Conservation (phyloP, 2,113 vertebrate species). For the Ahaetulla prasina region DNA sequence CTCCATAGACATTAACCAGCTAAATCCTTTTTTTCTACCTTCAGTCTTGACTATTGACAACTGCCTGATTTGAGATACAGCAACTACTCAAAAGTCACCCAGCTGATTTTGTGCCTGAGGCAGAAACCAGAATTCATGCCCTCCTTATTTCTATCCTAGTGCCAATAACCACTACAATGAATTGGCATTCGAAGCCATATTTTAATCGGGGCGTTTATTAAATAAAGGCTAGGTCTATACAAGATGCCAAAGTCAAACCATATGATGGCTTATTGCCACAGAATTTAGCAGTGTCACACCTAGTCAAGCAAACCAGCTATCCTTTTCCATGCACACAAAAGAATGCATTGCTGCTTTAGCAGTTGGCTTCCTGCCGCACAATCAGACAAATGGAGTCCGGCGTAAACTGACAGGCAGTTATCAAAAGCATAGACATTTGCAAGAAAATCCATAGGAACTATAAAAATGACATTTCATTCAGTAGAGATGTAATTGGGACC, state of each 20-base stretch:
- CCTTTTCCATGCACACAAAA: not conserved
- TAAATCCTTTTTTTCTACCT: not conserved
- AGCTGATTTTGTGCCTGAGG: not conserved
- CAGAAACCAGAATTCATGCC: not conserved
- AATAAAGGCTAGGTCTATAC: not conserved
- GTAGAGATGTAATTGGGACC: not conserved
- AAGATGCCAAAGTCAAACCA: not conserved
- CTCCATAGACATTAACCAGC: not conserved
- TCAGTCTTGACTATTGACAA: not conserved
- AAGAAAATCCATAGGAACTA: not conserved
- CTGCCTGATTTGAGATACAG: not conserved
- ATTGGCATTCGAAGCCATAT: not conserved
- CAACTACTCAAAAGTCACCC: not conserved
- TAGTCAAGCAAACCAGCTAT: not conserved
- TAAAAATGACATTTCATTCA: not conserved
- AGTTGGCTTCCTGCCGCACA: not conserved
- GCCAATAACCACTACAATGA: not conserved
- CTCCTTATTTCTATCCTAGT: not conserved
- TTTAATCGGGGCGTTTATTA: not conserved
- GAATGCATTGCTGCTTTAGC: not conserved
- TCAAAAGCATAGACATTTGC: not conserved
- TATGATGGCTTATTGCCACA: not conserved
- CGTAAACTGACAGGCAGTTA: not conserved
- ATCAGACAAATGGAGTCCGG: not conserved
- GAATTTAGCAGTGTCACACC: not conserved